Evolutionary conservation across 2,888 invertebrate species (phyloP).

Genomic region (Morpho helenor): DNA sequence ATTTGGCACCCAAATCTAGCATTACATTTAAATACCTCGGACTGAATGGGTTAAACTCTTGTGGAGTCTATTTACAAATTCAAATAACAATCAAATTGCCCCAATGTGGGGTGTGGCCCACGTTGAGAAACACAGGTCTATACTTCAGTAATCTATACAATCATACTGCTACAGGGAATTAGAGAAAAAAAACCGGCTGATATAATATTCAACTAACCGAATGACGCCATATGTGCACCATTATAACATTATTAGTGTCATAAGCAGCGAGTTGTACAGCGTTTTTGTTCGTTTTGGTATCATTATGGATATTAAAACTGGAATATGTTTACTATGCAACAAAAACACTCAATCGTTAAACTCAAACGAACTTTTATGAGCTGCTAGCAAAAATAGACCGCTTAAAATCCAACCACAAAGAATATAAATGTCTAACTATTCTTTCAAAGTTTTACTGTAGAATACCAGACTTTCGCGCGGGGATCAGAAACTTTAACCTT

Average conservation of each 20-base stretch:
- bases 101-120: too few species aligned
- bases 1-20: too few species aligned
- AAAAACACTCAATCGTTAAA: not conserved
- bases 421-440: not conserved
- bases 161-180: too few species aligned
- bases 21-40: too few species aligned
- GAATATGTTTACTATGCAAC: conserved; percentile 2
- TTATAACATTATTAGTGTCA: conserved; percentile 3
- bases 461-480: not conserved
- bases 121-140: too few species aligned
- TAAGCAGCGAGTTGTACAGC: not conserved
- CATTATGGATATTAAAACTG: not conserved
- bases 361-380: not conserved
- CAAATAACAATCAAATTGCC: too few species aligned
- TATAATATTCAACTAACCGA: not conserved
- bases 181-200: not conserved
- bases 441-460: not conserved
- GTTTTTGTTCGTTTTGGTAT: not conserved
- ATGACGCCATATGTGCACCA: conserved; percentile 4
- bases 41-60: too few species aligned
- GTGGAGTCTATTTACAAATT: too few species aligned
- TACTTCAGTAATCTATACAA: too few species aligned
- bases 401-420: not conserved
- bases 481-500: conserved; percentile 35
- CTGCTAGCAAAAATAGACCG: conserved; percentile 1